Evolutionary conservation across 2,113 vertebrate species (phyloP).

Genomic region (Sander vitreus): DNA sequence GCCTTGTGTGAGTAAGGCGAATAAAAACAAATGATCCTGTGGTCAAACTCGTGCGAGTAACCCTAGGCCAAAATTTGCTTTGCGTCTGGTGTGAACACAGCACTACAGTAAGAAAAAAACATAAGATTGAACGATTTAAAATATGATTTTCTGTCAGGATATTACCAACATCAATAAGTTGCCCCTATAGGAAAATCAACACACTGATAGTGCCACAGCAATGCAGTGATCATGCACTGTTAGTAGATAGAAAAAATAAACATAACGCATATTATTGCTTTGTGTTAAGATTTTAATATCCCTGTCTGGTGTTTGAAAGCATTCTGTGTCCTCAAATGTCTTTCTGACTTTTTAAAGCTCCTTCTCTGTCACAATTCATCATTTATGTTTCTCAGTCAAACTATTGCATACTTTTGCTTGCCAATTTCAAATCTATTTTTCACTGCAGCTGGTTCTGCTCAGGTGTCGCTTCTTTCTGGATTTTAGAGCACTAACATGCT

Average conservation of each 20-base stretch:
- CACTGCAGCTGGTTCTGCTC: neutral
- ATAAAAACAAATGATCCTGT: too few species aligned
- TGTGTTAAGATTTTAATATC: neutral
- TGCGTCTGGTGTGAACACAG: too few species aligned
- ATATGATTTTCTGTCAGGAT: neutral
- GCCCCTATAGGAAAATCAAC: neutral
- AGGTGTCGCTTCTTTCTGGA: neutral
- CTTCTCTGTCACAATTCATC: neutral
- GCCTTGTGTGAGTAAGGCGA: too few species aligned
- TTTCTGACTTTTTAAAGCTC: too few species aligned
- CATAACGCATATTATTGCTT: neutral
- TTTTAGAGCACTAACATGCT: conserved; percentile 16
- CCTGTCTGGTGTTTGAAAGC: neutral
- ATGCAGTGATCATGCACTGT: neutral
- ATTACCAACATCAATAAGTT: conserved; percentile 7
- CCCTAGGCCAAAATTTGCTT: too few species aligned
- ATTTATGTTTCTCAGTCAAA: conserved; percentile 7
- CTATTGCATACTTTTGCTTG: neutral
- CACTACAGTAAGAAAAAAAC: neutral
- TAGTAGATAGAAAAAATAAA: neutral
- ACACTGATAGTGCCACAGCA: neutral
- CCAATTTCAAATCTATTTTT: conserved; percentile 16
- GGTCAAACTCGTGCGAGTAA: too few species aligned
- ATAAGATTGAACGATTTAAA: neutral
- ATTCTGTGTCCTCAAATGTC: neutral